Conservation (phyloP, 2,797 vertebrate genomes). For the Prionace glauca region DNA sequence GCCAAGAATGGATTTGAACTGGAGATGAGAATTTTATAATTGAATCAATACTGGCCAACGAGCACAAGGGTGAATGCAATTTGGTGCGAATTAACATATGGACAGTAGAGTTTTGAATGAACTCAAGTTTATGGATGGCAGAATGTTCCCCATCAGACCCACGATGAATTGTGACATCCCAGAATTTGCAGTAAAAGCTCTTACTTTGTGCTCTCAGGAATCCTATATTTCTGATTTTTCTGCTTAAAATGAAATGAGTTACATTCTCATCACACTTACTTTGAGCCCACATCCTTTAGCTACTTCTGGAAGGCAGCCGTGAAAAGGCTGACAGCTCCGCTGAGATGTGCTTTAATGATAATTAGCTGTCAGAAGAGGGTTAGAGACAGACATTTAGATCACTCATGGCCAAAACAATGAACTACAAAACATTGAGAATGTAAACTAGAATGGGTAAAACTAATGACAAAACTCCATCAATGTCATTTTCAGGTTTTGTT, state of each 20-base stretch:
- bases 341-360: neutral
- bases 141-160: neutral
- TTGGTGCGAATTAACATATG: neutral
- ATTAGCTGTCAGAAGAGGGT: neutral
- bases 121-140: neutral
- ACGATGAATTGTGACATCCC: neutral
- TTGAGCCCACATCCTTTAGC: neutral
- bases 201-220: neutral
- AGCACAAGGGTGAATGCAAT: neutral
- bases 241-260: neutral
- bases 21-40: too few relatives aligned
- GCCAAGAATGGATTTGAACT: neutral
- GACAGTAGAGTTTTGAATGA: neutral
- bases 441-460: neutral
- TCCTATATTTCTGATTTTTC: conserved; percentile 1
- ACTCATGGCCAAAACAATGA: neutral
- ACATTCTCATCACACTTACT: neutral
- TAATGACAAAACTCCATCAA: neutral
- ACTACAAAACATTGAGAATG: neutral
- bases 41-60: too few relatives aligned
- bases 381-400: neutral
- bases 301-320: neutral
- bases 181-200: too few relatives aligned
- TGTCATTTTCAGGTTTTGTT: neutral
- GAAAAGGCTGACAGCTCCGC: neutral